Evolutionary conservation across 2,113 vertebrate genomes (phyloP).

Genomic region (Serilophus lunatus): DNA sequence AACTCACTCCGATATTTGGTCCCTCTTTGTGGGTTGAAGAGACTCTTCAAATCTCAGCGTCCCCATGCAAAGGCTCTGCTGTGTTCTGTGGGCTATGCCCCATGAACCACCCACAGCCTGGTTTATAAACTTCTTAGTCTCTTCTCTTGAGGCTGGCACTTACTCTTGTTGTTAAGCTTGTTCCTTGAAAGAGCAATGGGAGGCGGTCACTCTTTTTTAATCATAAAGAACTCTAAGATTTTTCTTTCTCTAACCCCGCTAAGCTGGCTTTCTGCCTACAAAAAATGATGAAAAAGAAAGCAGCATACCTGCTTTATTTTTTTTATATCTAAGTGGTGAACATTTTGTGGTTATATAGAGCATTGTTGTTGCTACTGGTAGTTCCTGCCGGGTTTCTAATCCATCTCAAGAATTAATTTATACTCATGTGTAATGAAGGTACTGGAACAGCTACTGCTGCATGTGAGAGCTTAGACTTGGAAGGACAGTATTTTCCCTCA

Average conservation of each 20-base stretch:
- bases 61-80: background rate
- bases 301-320: background rate
- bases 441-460: background rate
- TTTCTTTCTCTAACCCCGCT: background rate
- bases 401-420: background rate
- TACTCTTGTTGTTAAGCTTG: background rate
- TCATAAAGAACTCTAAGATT: background rate
- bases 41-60: background rate
- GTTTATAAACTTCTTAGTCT: background rate
- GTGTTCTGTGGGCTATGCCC: background rate
- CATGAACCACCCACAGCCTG: rapidly evolving
- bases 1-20: background rate
- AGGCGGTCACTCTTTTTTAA: background rate
- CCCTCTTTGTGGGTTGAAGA: background rate
- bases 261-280: background rate
- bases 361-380: background rate
- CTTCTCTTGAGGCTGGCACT: background rate
- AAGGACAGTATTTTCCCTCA: background rate
- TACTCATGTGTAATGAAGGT: background rate
- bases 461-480: background rate
- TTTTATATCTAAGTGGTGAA: background rate
- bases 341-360: background rate
- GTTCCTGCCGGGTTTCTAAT: background rate
- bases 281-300: background rate
- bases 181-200: background rate